These are phyloP conservation scores for Schizopygopsis pylzovi DNA, from an alignment of 2,797 vertebrate genomes.

Conservation along the genomic window DNA sequence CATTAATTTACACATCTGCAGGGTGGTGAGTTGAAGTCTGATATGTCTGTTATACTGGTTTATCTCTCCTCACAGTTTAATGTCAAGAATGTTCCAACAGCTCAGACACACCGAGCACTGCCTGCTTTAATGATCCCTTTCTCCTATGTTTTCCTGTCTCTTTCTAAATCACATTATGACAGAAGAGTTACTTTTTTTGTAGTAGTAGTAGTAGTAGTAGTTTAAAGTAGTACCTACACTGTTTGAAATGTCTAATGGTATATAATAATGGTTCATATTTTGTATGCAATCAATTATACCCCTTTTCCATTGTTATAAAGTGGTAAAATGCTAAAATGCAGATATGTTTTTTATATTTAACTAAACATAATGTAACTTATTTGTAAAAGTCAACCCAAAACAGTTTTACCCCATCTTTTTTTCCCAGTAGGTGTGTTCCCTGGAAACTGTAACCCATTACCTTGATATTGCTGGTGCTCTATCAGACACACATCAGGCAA, in stretches of 20 bases:
- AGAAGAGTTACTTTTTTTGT: background rate
- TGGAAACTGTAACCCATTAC: background rate
- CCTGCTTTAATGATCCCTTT: background rate
- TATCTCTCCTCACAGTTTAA: conserved; percentile 20
- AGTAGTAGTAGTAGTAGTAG: background rate
- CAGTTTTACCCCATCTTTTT: background rate
- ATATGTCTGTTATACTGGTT: conserved; percentile 11
- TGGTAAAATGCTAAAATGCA: background rate
- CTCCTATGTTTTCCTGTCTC: background rate
- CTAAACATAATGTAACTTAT: background rate
- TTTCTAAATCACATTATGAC: background rate
- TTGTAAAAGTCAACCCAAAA: background rate
- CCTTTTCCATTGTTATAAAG: background rate
- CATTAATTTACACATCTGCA: conserved; percentile 28
- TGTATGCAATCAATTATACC: background rate
- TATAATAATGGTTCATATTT: background rate
- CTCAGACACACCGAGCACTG: background rate
- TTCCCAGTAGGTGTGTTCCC: background rate
- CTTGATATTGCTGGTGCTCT: background rate
- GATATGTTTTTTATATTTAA: background rate
- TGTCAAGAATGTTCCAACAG: conserved; percentile 22
- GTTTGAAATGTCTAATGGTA: background rate
- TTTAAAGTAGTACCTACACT: background rate
- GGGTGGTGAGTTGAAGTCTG: conserved; percentile 1
- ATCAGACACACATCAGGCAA: background rate